Evolutionary conservation across 2,888 invertebrate genomes (phyloP).

Genomic region (Malachius bipustulatus): DNA sequence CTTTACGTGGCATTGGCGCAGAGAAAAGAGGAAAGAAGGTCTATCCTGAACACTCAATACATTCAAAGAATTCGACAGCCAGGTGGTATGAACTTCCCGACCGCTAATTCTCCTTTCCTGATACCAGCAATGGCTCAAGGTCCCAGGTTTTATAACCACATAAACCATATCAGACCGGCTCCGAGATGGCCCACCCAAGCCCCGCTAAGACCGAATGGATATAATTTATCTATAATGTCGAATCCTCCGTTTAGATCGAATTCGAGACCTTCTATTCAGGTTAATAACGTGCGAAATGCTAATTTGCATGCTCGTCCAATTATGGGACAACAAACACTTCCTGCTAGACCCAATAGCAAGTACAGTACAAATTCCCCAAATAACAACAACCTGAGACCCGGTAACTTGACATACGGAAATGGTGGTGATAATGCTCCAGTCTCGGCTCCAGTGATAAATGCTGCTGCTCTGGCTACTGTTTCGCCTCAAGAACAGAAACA

Average conservation of each 20-base stretch:
- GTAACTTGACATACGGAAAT: slow-evolving; percentile 27
- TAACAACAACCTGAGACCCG: slow-evolving; percentile 28
- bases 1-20: slow-evolving; percentile 62
- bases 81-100: slow-evolving; percentile 74
- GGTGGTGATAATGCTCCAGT: slow-evolving; percentile 53
- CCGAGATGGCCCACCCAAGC: slow-evolving; percentile 73
- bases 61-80: slow-evolving; percentile 61
- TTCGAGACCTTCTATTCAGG: slow-evolving; percentile 43
- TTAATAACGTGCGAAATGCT: slow-evolving; percentile 52
- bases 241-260: slow-evolving; percentile 28
- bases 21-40: slow-evolving; percentile 57
- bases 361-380: slow-evolving; percentile 55
- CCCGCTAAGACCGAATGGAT: slow-evolving; percentile 55
- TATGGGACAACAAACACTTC: slow-evolving; percentile 67
- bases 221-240: slow-evolving; percentile 41
- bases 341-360: slow-evolving; percentile 65
- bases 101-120: slow-evolving; percentile 61
- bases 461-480: slow-evolving; percentile 85
- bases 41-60: slow-evolving; percentile 55
- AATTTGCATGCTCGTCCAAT: slow-evolving; percentile 71
- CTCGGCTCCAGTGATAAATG: no score
- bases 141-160: slow-evolving; percentile 79
- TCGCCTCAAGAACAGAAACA: slow-evolving; percentile 95
- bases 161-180: slow-evolving; percentile 79
- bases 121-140: slow-evolving; percentile 80